Base-by-base conservation (phyloP, 2,888 invertebrate species). In the Boloria euphrosyne region DNA sequence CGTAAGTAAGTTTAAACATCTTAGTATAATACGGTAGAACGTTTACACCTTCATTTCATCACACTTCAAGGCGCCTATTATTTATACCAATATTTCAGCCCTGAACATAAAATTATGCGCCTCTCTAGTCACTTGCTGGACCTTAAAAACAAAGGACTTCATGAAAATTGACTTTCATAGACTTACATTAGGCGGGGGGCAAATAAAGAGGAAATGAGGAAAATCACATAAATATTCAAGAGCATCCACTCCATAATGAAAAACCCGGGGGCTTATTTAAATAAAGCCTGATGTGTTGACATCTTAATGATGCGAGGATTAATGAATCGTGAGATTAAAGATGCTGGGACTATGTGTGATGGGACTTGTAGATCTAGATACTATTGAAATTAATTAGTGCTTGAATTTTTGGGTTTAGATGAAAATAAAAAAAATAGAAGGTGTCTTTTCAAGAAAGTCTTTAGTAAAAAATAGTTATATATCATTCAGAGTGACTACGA, bases 151-250 rank as follows among this genome's bases (percentile, higher is more conserved):
- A 76, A 74, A 73, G 74, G 74, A 73, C 71, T 70, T 74, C 74
- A 72, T 70, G 73, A 73, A 75, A 76, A 78, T 77, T 76, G 76
- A 78, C 77, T 75, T 76, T 74, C 77, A 77, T 73, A 72, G 74
- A 69, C 73, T 72, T 47, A 68, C 61, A 66, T 69, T 68, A 65
- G 66, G 70, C 46, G 18, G 65, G 72, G 61, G 58, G 68, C 62
- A 61, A 68, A 74, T 71, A 75, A 73, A 70, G 73, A 77, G 77
- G 75, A 74, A 78, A 81, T 79, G 80, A 77, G 78, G 73, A 76
- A 75, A 74, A 75, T 71, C 71, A 73, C 76, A 85, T 87, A 83
- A 83, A 85, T 85, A 86, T 87, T 83, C 84, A 86, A 74, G 75
- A 76, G 78, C 77, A 76, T 83, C 79, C 73, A 74, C 78, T 75